A percentile compares a stretch with the other conserved stretches of the same genome.
Conservation (phyloP, 92 coral and sea anemone species). For the Heteractis magnifica region DNA sequence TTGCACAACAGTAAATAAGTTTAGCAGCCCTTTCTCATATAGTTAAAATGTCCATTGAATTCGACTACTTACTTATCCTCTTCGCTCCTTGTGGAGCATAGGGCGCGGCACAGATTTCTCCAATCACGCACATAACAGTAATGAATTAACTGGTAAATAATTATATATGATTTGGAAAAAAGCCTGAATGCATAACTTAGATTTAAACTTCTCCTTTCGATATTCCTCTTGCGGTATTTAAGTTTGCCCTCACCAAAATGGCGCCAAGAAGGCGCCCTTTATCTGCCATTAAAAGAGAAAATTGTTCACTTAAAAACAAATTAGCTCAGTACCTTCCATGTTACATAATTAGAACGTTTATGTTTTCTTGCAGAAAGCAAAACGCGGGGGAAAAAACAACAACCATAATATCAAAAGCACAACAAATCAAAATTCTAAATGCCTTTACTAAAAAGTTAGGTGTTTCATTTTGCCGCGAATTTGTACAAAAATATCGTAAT, state of each 20-base stretch:
- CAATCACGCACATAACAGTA: background rate
- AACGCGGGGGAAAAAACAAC: background rate
- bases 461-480: background rate
- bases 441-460: background rate
- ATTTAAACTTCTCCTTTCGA: no score
- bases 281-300: background rate
- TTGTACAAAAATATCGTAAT: background rate
- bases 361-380: background rate
- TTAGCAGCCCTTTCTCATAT: no score
- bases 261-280: slow-evolving; percentile 6
- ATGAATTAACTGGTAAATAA: background rate
- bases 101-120: no score
- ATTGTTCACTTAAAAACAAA: background rate
- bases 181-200: no score
- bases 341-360: background rate
- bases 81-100: no score
- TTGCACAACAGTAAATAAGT: no score
- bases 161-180: background rate
- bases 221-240: background rate
- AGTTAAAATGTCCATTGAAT: no score
- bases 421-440: background rate
- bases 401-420: background rate
- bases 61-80: no score
- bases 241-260: background rate
- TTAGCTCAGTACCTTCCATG: background rate